Percentiles rank a stretch among this genome's conserved stretches.
Evolutionary conservation across 2,113 vertebrate species (phyloP).

Genomic region (Cyanoderma ruficeps): DNA sequence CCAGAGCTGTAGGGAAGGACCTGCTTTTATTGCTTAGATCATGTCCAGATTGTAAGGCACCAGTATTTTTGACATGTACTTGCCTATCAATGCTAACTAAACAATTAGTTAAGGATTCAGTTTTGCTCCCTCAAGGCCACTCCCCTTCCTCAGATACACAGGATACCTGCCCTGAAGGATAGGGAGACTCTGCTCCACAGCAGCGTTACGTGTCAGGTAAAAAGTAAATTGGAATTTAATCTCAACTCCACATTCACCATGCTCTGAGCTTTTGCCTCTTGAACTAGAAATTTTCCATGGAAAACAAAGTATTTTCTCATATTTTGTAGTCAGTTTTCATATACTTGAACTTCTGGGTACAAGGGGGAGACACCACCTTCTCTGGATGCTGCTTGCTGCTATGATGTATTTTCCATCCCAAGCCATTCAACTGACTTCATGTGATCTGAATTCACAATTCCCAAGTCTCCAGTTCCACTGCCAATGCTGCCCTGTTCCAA

Average conservation of each 20-base stretch:
- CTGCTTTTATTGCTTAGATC: neutral
- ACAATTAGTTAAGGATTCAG: neutral
- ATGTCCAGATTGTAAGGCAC: neutral
- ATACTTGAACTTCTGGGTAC: neutral
- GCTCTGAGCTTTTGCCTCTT: neutral
- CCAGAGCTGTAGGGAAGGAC: neutral
- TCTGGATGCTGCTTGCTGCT: neutral
- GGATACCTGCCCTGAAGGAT: fast-evolving
- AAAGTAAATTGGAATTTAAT: neutral
- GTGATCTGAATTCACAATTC: neutral
- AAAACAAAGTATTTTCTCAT: neutral
- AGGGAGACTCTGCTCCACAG: neutral
- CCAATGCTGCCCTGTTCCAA: neutral
- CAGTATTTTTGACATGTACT: neutral
- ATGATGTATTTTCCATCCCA: neutral
- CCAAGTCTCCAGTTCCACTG: neutral
- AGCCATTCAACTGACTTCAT: neutral
- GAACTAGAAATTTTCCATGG: neutral
- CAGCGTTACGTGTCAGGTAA: neutral
- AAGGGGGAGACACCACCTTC: neutral
- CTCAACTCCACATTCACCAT: neutral
- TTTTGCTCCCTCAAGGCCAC: neutral
- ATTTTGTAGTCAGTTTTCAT: neutral
- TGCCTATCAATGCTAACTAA: neutral
- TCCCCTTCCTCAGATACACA: neutral